Conservation (phyloP, 2,113 vertebrate species). For the Capreolus pygargus region DNA sequence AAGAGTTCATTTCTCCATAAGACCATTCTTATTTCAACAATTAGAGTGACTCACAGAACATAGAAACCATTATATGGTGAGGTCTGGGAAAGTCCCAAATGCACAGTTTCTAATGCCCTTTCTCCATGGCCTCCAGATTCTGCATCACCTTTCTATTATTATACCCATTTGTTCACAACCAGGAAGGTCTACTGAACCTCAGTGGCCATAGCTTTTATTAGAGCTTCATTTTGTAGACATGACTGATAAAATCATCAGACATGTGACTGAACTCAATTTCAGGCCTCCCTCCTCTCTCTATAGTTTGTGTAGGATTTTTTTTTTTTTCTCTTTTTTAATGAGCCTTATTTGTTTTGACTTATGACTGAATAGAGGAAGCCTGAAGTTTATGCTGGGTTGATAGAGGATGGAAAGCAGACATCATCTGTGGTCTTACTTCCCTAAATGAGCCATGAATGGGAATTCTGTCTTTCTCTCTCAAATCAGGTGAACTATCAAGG, state of each 20-base stretch:
- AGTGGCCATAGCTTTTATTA: not conserved
- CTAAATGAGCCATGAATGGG: not conserved
- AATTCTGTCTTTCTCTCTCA: conserved; percentile 31
- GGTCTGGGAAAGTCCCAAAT: not conserved
- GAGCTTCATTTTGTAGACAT: not conserved
- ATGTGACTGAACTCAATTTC: not conserved
- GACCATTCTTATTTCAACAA: not conserved
- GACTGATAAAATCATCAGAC: not conserved
- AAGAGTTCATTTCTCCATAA: not conserved
- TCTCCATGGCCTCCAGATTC: not conserved
- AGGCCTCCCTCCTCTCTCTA: not conserved
- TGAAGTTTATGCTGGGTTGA: conserved; percentile 18
- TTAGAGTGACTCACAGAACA: not conserved
- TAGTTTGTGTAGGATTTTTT: conserved; percentile 55
- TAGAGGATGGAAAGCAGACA: not conserved
- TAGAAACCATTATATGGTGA: not conserved
- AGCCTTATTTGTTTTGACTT: conserved; percentile 72
- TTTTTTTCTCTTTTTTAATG: not conserved
- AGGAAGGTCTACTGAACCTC: not conserved
- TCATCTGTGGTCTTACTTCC: not conserved
- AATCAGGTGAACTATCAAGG: conserved; percentile 23
- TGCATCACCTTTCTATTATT: not conserved
- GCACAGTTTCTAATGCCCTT: not conserved
- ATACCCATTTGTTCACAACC: not conserved
- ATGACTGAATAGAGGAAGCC: conserved; percentile 18